Base-by-base conservation (phyloP, 2,888 invertebrate species). In the Caradrina kadenii region DNA sequence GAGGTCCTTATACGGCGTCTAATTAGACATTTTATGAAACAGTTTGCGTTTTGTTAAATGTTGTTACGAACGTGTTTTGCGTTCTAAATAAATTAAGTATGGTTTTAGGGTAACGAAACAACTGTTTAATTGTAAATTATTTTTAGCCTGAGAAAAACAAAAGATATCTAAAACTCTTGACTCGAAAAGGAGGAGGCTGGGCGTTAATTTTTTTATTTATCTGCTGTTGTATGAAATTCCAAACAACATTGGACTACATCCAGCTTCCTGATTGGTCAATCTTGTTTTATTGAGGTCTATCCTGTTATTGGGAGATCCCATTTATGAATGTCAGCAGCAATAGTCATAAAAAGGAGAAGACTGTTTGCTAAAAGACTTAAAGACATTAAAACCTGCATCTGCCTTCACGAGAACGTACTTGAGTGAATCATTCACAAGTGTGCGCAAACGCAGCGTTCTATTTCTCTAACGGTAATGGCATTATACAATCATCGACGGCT, bases 11-110 rank as follows among this genome's bases (percentile, higher is more conserved):
- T 55, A 71, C 17, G 81, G 81, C 22, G 22, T 39, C 56, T 72
- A 70, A 82, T 82, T 80, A 78, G 71, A 67, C 73, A 70, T 72
- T n/a, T n/a, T 72, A 66, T 60, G 73, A 74, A 82, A 73, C 70
- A 68, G 62, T 74, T 77, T 68, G 63, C 70, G 68, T 72, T 76
- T 73, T 67, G 72, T 70, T 74, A 62, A 68, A 63, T 26, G 19
- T 77, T 63, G 71, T 71, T 76, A 67, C 19, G 50, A 59, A 81
- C 79, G 81, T 81, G 80, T 63, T 72, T 59, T 54, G 79, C 3
- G 2, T 70, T 60, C 2, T 68, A 21, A 61, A 67, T 68, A 52
- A 63, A 55, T 39, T 50, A 19, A 71, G 21, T 50, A 35, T 61
- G 35, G 53, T 52, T 48, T 42, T 1, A 53, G 49, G 55, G 5